These are phyloP conservation scores for Pseudococcus jackbeardsleyi DNA, from an alignment of 2,888 invertebrate genomes.

Conservation along the genomic window DNA sequence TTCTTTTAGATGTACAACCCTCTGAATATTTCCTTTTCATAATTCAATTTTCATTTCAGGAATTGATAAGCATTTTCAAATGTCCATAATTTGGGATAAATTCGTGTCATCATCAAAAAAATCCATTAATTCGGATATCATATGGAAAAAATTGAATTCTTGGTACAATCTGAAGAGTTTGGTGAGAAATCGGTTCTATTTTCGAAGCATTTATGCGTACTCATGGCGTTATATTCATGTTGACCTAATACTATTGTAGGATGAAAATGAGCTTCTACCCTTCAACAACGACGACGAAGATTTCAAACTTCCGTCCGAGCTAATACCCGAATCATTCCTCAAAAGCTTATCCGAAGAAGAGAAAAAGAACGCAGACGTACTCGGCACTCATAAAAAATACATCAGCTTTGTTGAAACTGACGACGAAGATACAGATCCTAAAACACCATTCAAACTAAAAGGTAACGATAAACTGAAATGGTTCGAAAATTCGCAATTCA, in stretches of 20 bases:
- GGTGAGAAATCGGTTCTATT: not conserved
- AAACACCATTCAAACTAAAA: slow-evolving; percentile 56
- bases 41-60: slow-evolving; percentile 21
- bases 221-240: not conserved
- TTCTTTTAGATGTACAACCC: not conserved
- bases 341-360: slow-evolving; percentile 59
- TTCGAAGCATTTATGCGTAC: not conserved
- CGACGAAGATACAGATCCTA: slow-evolving; percentile 49
- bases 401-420: slow-evolving; percentile 33
- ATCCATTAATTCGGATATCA: slow-evolving; percentile 48
- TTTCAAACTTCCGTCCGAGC: slow-evolving; percentile 43
- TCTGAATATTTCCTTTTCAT: not conserved
- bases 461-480: slow-evolving; percentile 60
- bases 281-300: slow-evolving; percentile 54
- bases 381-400: slow-evolving; percentile 31
- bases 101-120: slow-evolving; percentile 33
- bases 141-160: slow-evolving; percentile 59
- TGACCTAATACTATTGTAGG: not conserved
- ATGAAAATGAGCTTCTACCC: slow-evolving; percentile 38
- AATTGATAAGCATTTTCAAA: slow-evolving; percentile 60
- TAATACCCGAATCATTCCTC: slow-evolving; percentile 33
- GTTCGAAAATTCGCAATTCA: slow-evolving; percentile 50
- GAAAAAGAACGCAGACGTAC: slow-evolving; percentile 48
- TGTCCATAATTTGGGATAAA: slow-evolving; percentile 59
- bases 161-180: slow-evolving; percentile 60